Conservation (phyloP, 1,140 invertebrate genomes). For the Pentalonia nigronervosa region DNA sequence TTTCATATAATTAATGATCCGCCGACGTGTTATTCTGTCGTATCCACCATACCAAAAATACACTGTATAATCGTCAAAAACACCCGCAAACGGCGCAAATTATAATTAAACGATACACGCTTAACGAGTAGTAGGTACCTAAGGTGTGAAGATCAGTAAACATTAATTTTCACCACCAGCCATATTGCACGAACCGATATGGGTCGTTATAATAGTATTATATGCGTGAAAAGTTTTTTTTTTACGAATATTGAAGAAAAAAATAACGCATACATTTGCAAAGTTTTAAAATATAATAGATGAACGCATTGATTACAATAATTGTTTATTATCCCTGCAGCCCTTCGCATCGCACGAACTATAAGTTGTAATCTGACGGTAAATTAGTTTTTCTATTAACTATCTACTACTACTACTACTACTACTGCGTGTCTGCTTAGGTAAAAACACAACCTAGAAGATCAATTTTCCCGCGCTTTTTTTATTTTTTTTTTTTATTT, state of each 20-base stretch:
- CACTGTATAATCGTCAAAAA: not conserved
- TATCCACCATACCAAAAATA: not conserved
- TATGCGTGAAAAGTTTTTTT: too few species aligned
- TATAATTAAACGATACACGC: not conserved
- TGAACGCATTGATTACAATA: not conserved
- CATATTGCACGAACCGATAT: too few species aligned
- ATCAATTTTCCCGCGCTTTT: not conserved
- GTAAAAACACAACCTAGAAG: not conserved
- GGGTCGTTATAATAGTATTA: too few species aligned
- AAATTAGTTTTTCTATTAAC: not conserved
- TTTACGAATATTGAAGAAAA: too few species aligned
- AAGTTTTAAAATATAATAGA: not conserved
- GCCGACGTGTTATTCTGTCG: not conserved
- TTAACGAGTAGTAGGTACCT: too few species aligned
- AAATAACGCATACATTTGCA: too few species aligned
- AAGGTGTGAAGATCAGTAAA: too few species aligned
- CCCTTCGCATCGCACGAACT: too few species aligned
- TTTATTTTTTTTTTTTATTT: not conserved
- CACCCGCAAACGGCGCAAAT: too few species aligned
- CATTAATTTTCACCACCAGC: too few species aligned
- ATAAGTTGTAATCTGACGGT: not conserved
- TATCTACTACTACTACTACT: too few species aligned
- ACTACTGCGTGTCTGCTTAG: too few species aligned
- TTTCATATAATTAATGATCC: slow-evolving; percentile 23
- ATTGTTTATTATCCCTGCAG: not conserved